Conservation (phyloP, 1,140 invertebrate species). For the Bombus superbus region DNA sequence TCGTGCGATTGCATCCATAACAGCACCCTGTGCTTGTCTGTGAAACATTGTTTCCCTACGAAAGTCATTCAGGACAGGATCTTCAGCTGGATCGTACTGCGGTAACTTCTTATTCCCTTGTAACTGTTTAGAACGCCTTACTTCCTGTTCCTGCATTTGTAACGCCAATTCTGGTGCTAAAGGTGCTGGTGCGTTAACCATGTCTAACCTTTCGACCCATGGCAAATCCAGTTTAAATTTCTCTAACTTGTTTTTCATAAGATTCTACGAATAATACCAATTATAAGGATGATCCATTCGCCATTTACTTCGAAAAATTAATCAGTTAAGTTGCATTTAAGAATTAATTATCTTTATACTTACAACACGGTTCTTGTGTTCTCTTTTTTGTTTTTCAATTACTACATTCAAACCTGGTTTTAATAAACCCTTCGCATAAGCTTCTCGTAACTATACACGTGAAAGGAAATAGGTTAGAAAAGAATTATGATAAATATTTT, state of each 20-base stretch:
- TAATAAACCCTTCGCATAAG: conserved; percentile 90
- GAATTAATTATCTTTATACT: conserved; percentile 66
- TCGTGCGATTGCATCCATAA: conserved; percentile 89
- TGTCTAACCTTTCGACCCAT: conserved; percentile 94
- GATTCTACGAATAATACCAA: conserved; percentile 58
- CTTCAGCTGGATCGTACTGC: conserved; percentile 86
- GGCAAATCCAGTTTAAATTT: conserved; percentile 89
- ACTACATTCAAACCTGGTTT: conserved; percentile 92
- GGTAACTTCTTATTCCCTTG: conserved; percentile 88
- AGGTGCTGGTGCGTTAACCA: conserved; percentile 89
- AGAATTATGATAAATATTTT: conserved; percentile 3
- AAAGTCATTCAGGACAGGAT: conserved; percentile 96
- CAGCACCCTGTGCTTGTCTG: conserved; percentile 94
- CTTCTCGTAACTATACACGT: conserved; percentile 89
- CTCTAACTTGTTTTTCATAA: conserved; percentile 87
- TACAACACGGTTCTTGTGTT: conserved; percentile 87
- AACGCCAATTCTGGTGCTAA: conserved; percentile 91
- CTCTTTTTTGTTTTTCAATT: conserved; percentile 84
- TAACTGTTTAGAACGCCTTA: conserved; percentile 86
- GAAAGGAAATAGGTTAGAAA: conserved; percentile 61
- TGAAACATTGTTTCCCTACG: conserved; percentile 95
- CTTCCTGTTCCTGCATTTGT: conserved; percentile 89
- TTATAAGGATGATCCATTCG: neutral
- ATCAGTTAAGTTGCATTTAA: neutral
- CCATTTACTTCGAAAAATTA: neutral